Evolutionary conservation across 2,113 vertebrate species (phyloP), one percentile per base, ranked within the genome.

Genomic region (Equus przewalskii): DNA sequence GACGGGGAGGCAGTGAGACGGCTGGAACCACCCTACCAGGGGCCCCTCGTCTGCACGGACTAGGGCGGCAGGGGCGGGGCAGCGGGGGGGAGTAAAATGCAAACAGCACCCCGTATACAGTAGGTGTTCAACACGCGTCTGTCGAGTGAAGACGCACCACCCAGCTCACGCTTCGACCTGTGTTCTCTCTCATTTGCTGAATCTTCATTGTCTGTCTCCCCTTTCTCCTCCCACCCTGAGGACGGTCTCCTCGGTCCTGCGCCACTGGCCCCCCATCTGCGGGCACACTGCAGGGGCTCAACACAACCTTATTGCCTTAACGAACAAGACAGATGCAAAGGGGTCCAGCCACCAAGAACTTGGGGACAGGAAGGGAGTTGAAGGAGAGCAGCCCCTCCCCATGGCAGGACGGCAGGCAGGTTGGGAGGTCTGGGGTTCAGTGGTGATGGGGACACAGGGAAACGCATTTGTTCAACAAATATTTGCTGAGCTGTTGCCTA

Each of bases 141-240:
- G 65, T 60, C 36, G 4, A 36, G 16, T 19, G 14, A 87, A 65
- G 82, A 49, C 51, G 2, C 22, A 2, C 21, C 49, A 36, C 28
- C 62, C 15, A 6, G 24, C 19, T 21, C 5, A 0, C 0, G 2
- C 41, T 28, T 30, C 0, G 6, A 33, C 89, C n/a, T 9, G 1
- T 18, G 10, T 69, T 13, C 3, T 14, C 41, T 28, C 1, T 0
- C 7, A 19, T 4, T 5, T 3, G n/a, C 12, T 49, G 26, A 15
- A 46, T 36, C 30, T 36, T 60, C 70, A 1, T 3, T 5, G 41
- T 15, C 49, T 11, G 13, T 6, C 49, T 13, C 46, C 73, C 67
- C 58, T 18, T 19, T 22, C 49, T 8, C 78, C 75, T 81, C 49
- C 79, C 49, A 56, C 9, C 41, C 79, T 24, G 13, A 64, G 46